Evolutionary conservation across 1,140 invertebrate genomes (phyloP).

Genomic region (Cotesia vestalis): DNA sequence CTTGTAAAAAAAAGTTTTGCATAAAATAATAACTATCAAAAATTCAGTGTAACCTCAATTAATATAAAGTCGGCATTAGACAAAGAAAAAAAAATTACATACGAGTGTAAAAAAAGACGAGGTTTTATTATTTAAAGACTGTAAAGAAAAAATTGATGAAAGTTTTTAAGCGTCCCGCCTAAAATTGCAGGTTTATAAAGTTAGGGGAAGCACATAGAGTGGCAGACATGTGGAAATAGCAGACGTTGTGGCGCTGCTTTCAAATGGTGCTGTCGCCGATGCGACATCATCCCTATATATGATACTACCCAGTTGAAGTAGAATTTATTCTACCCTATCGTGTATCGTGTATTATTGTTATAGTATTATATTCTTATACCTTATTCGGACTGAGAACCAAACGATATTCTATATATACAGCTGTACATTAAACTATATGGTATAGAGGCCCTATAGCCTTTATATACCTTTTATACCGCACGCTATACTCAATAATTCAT

Average conservation of each 20-base stretch:
- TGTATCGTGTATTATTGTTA: background rate
- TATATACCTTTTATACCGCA: constrained; percentile 44
- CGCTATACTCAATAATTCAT: constrained; percentile 64
- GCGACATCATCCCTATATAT: constrained; percentile 19
- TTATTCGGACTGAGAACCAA: background rate
- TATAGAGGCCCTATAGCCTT: constrained; percentile 17
- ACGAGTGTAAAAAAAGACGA: too few relatives aligned
- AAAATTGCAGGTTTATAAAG: too few relatives aligned
- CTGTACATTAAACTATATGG: too few relatives aligned
- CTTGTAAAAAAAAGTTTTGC: too few relatives aligned
- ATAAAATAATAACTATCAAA: too few relatives aligned
- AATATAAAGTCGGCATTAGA: too few relatives aligned
- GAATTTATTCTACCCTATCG: background rate
- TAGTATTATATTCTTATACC: background rate
- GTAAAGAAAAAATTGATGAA: too few relatives aligned
- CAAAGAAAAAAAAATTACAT: too few relatives aligned
- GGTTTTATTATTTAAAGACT: too few relatives aligned
- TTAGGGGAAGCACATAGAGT: too few relatives aligned
- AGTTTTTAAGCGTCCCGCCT: too few relatives aligned
- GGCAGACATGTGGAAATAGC: constrained; percentile 11
- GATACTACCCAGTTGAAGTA: background rate
- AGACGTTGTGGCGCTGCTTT: constrained; percentile 24
- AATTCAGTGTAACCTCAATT: too few relatives aligned
- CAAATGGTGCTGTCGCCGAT: constrained; percentile 31
- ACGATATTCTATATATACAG: constrained; percentile 22